A percentile compares a stretch with the other conserved stretches of the same genome.
These are phyloP conservation scores for Saccostrea glomerata DNA, from an alignment of 1,140 invertebrate genomes.

Conservation along the genomic window DNA sequence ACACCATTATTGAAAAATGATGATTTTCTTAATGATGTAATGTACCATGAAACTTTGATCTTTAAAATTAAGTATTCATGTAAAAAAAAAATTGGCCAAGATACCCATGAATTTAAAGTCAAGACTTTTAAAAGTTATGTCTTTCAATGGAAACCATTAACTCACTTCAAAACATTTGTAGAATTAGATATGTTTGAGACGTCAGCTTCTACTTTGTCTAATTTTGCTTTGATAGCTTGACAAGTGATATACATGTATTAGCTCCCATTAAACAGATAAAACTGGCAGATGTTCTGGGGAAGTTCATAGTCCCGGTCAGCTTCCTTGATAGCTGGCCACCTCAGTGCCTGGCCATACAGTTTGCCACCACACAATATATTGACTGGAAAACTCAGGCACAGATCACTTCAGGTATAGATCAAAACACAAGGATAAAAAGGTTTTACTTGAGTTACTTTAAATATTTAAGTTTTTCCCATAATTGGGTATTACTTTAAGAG, in stretches of 20 bases:
- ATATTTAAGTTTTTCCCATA: background rate
- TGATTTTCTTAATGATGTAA: too few species aligned
- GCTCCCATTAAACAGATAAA: constrained; percentile 75
- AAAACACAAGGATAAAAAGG: background rate
- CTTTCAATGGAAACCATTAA: too few species aligned
- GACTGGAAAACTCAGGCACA: constrained; percentile 57
- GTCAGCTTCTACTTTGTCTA: too few species aligned
- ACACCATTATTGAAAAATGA: background rate
- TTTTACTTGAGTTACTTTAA: background rate
- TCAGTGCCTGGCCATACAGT: constrained; percentile 80
- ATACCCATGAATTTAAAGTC: too few species aligned
- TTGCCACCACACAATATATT: constrained; percentile 79
- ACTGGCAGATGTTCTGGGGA: constrained; percentile 79
- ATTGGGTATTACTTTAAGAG: background rate
- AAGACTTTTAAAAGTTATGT: too few species aligned
- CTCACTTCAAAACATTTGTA: too few species aligned
- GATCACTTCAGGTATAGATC: background rate
- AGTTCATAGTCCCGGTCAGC: constrained; percentile 79
- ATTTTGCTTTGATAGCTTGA: too few species aligned
- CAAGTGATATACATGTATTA: too few species aligned
- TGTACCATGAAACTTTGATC: too few species aligned
- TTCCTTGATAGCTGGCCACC: constrained; percentile 80
- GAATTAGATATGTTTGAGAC: too few species aligned
- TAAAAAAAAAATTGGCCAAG: too few species aligned
- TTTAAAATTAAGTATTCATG: too few species aligned